Conservation (phyloP, 2,797 vertebrate genomes). For the Mycteria americana region DNA sequence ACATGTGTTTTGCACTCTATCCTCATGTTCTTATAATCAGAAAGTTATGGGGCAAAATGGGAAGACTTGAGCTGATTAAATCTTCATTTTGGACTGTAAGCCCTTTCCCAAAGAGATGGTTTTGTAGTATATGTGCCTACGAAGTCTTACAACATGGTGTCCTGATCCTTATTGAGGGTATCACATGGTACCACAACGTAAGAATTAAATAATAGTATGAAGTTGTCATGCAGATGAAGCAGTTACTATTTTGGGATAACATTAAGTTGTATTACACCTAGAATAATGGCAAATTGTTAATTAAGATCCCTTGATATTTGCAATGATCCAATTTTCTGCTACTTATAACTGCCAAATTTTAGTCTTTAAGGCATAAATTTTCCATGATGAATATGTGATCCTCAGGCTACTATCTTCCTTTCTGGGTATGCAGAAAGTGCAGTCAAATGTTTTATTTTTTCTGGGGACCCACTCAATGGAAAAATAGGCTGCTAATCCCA, state of each 20-base stretch:
- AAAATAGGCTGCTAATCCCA: background rate
- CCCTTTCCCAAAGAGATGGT: background rate
- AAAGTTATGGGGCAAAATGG: background rate
- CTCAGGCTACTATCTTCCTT: background rate
- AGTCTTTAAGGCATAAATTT: background rate
- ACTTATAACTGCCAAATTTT: background rate
- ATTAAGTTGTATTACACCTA: background rate
- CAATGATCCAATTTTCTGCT: background rate
- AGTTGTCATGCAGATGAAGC: background rate
- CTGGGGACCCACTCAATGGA: background rate
- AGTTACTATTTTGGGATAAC: background rate
- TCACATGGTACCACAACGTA: background rate
- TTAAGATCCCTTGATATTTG: background rate
- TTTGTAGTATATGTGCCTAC: background rate
- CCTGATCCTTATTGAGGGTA: background rate
- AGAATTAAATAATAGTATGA: background rate
- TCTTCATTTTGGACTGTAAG: background rate
- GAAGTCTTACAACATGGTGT: background rate
- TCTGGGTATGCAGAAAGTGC: background rate
- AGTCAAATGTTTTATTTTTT: background rate
- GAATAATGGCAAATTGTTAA: background rate
- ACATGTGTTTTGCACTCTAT: background rate
- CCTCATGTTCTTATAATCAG: background rate
- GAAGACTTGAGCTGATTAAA: background rate
- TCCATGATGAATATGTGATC: background rate